These are phyloP conservation scores for Graphium colonna DNA, from an alignment of 2,888 invertebrate genomes.

Conservation along the genomic window DNA sequence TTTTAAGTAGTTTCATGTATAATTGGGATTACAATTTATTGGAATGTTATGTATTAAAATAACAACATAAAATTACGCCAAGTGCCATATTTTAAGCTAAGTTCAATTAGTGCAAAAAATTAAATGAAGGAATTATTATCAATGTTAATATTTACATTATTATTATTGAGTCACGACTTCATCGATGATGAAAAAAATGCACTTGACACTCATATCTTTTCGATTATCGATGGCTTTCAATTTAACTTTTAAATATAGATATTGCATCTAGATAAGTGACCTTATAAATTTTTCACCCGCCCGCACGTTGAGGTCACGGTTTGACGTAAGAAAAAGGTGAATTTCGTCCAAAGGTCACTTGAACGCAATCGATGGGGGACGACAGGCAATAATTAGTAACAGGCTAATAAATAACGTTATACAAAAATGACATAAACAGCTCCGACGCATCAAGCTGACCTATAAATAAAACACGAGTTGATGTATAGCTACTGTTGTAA, in stretches of 20 bases:
- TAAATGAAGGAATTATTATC: too few relatives aligned
- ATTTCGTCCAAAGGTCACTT: slow-evolving; percentile 23
- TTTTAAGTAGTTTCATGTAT: too few relatives aligned
- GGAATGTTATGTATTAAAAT: too few relatives aligned
- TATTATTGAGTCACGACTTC: too few relatives aligned
- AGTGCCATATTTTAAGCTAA: too few relatives aligned
- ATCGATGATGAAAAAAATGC: too few relatives aligned
- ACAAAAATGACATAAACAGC: slow-evolving; percentile 24
- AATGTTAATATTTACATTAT: too few relatives aligned
- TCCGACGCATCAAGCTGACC: slow-evolving; percentile 18
- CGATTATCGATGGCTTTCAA: neutral
- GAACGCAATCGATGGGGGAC: slow-evolving; percentile 21
- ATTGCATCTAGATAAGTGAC: slow-evolving; percentile 14
- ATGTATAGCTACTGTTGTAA: slow-evolving; percentile 20
- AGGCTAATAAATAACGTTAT: slow-evolving; percentile 23
- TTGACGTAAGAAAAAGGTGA: slow-evolving; percentile 19
- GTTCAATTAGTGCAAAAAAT: too few relatives aligned
- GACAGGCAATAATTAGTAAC: slow-evolving; percentile 24
- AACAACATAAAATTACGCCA: too few relatives aligned
- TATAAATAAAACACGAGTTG: slow-evolving; percentile 22
- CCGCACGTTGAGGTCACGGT: slow-evolving; percentile 9
- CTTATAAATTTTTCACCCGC: slow-evolving; percentile 18
- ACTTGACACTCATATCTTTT: too few relatives aligned
- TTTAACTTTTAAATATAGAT: neutral
- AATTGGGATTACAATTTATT: too few relatives aligned